Evolutionary conservation across 2,113 vertebrate genomes (phyloP).

Genomic region (Probosciger aterrimus): DNA sequence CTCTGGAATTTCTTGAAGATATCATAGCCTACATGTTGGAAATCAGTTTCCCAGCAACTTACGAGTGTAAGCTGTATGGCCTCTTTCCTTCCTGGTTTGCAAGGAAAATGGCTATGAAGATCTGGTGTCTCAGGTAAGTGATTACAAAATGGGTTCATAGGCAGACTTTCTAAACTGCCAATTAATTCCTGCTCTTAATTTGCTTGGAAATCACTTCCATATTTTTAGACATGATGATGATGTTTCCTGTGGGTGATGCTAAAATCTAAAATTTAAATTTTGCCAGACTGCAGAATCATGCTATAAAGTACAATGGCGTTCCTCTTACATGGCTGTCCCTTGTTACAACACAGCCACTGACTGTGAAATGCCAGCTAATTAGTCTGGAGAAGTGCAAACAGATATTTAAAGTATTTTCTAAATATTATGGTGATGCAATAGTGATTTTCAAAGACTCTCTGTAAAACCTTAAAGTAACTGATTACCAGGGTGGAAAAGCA

Average conservation of each 20-base stretch:
- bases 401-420: neutral
- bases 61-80: rapidly evolving
- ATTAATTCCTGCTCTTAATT: neutral
- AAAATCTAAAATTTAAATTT: neutral
- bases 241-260: neutral
- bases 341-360: neutral
- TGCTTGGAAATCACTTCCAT: neutral
- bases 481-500: neutral
- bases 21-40: neutral
- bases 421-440: neutral
- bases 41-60: neutral
- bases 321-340: neutral
- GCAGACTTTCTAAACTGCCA: neutral
- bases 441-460: neutral
- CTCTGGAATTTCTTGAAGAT: neutral
- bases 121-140: neutral
- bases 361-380: neutral
- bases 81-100: neutral
- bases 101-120: neutral
- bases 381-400: neutral
- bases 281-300: neutral
- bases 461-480: neutral
- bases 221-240: neutral
- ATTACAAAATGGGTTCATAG: neutral
- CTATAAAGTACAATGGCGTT: neutral